Evolutionary conservation across 1,140 invertebrate genomes (phyloP), one percentile per base, ranked within the genome.

Genomic region (Scaptomyza hsui): DNA sequence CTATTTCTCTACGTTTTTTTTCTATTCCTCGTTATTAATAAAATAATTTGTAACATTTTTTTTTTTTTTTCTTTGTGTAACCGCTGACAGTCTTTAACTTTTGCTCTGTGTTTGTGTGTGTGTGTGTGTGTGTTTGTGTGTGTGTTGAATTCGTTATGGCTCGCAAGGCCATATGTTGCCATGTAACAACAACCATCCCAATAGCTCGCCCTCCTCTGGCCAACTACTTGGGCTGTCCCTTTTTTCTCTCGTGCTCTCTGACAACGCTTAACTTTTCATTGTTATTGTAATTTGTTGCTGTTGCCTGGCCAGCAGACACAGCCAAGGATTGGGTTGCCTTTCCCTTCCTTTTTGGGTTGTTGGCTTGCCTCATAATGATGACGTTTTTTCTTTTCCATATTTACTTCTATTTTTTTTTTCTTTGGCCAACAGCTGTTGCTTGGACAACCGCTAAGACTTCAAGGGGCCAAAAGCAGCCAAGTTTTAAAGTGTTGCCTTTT

Each of bases 231-330:
- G 67, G 77, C 67, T 83, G 75, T 89, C 79, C 85, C 26, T 29
- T 76, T 88, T 71, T 82, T 88, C n/a, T n/a, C n/a, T n/a, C 75
- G 60, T 37, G 12, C 32, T 37, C 75, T 65, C 61, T 78, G 78
- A 64, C 26, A 29, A 29, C 78, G 81, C 82, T 88, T 85, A 86
- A 88, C 81, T 86, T 86, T 86, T 81, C 74, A 88, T 86, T 86
- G 82, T 88, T 86, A 88, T 86, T 86, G 74, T 86, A 88, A 88
- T 86, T 86, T 88, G 63, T 76, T 88, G 75, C 59, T 67, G 63
- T 57, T 72, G 47, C 49, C 42, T 39, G 45, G 21, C 44, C 53
- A 53, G 37, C 60, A 47, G 61, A 45, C 72, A 39, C 18, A 52
- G 49, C n/a, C 24, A 29, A 26, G 48, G 44, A 19, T 24, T 35